A percentile compares a stretch with the other conserved stretches of the same genome.
These are phyloP conservation scores for Chloroclysta siterata DNA, from an alignment of 2,888 invertebrate species.

Conservation along the genomic window DNA sequence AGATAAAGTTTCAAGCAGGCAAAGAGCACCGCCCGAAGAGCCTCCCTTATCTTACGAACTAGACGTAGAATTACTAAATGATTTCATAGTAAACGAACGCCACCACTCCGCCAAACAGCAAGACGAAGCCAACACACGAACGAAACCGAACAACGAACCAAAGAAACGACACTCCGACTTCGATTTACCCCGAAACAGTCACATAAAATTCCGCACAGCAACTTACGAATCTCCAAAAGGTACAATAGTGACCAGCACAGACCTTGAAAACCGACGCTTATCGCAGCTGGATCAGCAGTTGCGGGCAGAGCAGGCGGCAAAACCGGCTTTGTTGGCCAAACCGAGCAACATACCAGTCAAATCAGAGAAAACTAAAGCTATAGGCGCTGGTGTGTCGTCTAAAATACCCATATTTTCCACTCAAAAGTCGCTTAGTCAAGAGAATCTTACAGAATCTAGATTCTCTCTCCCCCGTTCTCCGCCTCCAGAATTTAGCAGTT, in stretches of 20 bases:
- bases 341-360: constrained; percentile 81
- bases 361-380: constrained; percentile 55
- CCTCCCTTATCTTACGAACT: constrained; percentile 73
- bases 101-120: constrained; percentile 75
- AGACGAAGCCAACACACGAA: constrained; percentile 69
- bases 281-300: constrained; percentile 83
- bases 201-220: constrained; percentile 87
- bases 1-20: constrained; percentile 73
- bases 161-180: constrained; percentile 82
- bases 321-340: constrained; percentile 73
- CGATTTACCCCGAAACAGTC: constrained; percentile 82
- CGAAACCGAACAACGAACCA: constrained; percentile 72
- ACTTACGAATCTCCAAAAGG: constrained; percentile 86
- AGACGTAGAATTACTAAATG: constrained; percentile 76
- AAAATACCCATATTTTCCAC: constrained; percentile 82
- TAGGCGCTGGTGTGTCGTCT: constrained; percentile 63
- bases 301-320: constrained; percentile 61
- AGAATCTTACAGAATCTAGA: constrained; percentile 73
- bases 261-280: constrained; percentile 82
- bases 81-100: constrained; percentile 78
- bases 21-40: constrained; percentile 69
- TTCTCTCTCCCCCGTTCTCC: constrained; percentile 75
- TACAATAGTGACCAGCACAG: constrained; percentile 82
- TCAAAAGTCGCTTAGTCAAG: constrained; percentile 80
- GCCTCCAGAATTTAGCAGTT: constrained; percentile 70